Conservation (phyloP, 2,888 invertebrate genomes). For the Plagodis pulveraria region DNA sequence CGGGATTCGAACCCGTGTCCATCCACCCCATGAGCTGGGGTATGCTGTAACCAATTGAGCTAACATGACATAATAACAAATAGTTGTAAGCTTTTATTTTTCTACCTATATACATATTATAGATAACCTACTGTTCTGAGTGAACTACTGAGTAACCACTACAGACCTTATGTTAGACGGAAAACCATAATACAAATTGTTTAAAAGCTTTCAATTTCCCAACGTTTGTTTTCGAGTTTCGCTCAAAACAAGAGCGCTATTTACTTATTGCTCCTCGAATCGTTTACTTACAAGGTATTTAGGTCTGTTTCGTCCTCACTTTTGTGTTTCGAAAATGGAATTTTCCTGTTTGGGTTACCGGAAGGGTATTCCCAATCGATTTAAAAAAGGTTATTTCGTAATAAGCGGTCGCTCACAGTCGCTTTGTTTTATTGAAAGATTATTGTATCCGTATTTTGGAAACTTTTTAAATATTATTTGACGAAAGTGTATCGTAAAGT, state of each 20-base stretch:
- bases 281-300: constrained; percentile 83
- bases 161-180: constrained; percentile 21
- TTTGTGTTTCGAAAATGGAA: constrained; percentile 80
- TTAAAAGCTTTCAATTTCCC: constrained; percentile 69
- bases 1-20: too few relatives aligned
- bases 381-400: constrained; percentile 65
- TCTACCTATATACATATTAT: too few relatives aligned
- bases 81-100: too few relatives aligned
- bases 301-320: constrained; percentile 73
- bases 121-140: too few relatives aligned
- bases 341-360: constrained; percentile 74
- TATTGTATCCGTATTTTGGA: constrained; percentile 19
- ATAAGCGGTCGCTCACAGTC: constrained; percentile 57
- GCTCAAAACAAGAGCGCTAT: constrained; percentile 73
- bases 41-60: too few relatives aligned
- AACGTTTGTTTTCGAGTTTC: constrained; percentile 69
- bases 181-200: constrained; percentile 45
- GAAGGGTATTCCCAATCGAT: constrained; percentile 77
- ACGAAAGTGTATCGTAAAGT: too few relatives aligned
- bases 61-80: too few relatives aligned
- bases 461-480: too few relatives aligned
- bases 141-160: constrained; percentile 22
- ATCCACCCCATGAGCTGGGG: too few relatives aligned
- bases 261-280: constrained; percentile 82
- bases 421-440: constrained; percentile 43